phyloP scores from a whole-genome alignment of 2,888 invertebrate genomes.

The Melanophora roralis region DNA sequence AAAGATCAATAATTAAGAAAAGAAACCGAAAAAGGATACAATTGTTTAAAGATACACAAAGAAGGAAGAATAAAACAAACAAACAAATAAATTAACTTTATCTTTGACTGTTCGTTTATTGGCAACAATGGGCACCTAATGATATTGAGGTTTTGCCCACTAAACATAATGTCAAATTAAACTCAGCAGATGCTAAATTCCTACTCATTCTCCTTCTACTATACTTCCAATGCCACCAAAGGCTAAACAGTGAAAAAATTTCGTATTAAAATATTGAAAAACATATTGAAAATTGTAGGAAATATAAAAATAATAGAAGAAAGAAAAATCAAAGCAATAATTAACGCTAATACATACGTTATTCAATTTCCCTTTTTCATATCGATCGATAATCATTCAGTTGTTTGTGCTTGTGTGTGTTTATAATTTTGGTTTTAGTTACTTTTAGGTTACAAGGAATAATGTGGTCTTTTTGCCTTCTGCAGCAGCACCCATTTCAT shows the following conservation, averaged over 20 bases:
- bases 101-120: conserved; percentile 17
- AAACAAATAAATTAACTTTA: conserved; percentile 54
- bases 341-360: conserved; percentile 34
- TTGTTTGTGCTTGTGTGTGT: background rate
- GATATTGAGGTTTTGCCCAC: conserved; percentile 59
- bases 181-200: conserved; percentile 50
- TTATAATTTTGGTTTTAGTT: background rate
- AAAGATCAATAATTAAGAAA: conserved; percentile 51
- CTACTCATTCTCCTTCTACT: too few species aligned
- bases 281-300: conserved; percentile 33
- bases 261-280: conserved; percentile 1
- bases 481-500: conserved; percentile 42
- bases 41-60: too few species aligned
- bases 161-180: conserved; percentile 56
- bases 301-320: conserved; percentile 6
- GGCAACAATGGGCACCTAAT: conserved; percentile 51
- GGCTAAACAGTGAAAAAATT: background rate
- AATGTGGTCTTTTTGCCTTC: conserved; percentile 24
- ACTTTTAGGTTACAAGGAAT: background rate
- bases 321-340: background rate
- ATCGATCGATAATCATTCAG: background rate
- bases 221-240: background rate
- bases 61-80: background rate
- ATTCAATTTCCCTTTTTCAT: conserved; percentile 35
- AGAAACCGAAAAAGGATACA: conserved; percentile 16